Conservation (phyloP, 2,113 vertebrate genomes). For the Oncorhynchus masou region DNA sequence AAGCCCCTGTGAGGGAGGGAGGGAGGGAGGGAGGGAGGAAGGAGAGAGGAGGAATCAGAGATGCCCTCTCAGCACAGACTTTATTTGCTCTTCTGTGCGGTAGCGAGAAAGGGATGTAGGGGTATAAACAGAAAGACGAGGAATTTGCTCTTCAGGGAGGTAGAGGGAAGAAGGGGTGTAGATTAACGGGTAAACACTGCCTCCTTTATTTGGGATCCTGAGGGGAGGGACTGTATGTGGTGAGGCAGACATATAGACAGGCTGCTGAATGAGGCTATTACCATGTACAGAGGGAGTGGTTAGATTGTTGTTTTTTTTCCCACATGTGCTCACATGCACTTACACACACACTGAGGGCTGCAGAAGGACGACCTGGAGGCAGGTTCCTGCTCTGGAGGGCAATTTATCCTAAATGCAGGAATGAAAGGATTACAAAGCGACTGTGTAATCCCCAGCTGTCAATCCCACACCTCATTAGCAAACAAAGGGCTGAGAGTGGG, state of each 20-base stretch:
- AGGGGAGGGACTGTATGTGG: conserved; percentile 6
- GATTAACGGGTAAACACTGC: background rate
- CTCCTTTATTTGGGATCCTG: conserved; percentile 8
- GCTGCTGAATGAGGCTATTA: conserved; percentile 11
- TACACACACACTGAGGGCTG: background rate
- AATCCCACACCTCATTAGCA: conserved; percentile 72
- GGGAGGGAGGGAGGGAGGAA: conserved; percentile 17
- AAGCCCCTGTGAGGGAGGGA: conserved; percentile 28
- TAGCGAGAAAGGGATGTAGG: background rate
- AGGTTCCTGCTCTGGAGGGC: conserved; percentile 28
- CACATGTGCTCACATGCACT: background rate
- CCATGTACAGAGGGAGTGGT: conserved; percentile 1
- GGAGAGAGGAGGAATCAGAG: background rate
- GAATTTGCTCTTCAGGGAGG: conserved; percentile 43
- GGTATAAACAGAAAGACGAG: conserved; percentile 8
- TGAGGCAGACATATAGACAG: conserved; percentile 21
- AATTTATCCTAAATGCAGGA: conserved; percentile 67
- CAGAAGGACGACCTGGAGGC: conserved; percentile 10
- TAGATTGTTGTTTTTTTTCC: background rate
- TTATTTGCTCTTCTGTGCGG: background rate
- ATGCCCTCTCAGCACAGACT: background rate
- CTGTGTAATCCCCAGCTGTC: conserved; percentile 60
- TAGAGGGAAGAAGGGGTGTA: too few species aligned
- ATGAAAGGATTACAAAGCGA: conserved; percentile 71
- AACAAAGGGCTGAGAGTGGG: conserved; percentile 34